These are phyloP conservation scores for Lithobates sylvaticus DNA, from an alignment of 2,797 vertebrate species.

Conservation along the genomic window DNA sequence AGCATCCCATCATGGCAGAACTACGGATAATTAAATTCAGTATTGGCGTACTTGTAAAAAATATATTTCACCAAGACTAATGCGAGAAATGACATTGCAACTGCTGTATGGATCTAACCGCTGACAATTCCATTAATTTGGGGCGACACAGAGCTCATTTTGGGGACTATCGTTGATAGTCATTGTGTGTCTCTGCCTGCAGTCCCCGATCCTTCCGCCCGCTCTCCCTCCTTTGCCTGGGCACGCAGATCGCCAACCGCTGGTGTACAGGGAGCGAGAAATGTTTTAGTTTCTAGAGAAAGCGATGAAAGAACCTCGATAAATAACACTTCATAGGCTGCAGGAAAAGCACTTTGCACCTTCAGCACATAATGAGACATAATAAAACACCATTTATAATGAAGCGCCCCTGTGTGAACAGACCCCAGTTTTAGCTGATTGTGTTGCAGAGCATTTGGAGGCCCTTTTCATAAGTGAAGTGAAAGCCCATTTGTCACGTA, in stretches of 20 bases:
- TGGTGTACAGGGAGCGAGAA: too few relatives aligned
- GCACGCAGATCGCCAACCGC: too few relatives aligned
- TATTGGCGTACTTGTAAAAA: not conserved
- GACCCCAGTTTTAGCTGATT: too few relatives aligned
- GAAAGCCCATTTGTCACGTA: too few relatives aligned
- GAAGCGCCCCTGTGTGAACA: too few relatives aligned
- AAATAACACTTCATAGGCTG: too few relatives aligned
- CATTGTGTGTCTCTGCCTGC: too few relatives aligned
- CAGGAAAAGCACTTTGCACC: too few relatives aligned
- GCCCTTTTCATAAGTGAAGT: too few relatives aligned
- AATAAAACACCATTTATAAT: conserved; percentile 66
- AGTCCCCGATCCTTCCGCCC: not conserved
- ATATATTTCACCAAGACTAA: not conserved
- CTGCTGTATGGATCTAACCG: not conserved
- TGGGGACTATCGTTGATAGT: not conserved
- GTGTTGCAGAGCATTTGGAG: too few relatives aligned
- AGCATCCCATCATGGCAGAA: conserved; percentile 11
- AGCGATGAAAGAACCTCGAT: too few relatives aligned
- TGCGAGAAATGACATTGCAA: not conserved
- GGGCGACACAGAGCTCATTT: not conserved
- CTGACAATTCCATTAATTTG: not conserved
- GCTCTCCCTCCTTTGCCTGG: not conserved
- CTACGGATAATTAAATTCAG: not conserved
- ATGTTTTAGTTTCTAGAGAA: too few relatives aligned
- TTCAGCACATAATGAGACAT: conserved; percentile 73